These are phyloP conservation scores for Pocillopora damicornis DNA, from an alignment of 64 coral and sea anemone genomes.

Conservation along the genomic window DNA sequence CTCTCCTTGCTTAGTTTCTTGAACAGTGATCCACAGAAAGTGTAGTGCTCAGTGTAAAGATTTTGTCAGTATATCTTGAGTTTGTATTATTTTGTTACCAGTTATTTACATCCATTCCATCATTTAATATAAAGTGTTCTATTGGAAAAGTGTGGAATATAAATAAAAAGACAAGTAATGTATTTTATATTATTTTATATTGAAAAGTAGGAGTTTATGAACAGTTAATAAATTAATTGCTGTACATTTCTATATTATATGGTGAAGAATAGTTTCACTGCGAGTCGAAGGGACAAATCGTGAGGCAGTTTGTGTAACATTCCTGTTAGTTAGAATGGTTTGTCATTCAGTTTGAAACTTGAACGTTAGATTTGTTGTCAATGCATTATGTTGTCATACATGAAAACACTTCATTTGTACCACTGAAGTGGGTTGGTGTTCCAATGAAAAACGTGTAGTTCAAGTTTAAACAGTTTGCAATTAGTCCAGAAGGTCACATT, in stretches of 20 bases:
- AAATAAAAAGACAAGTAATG: constrained; percentile 36
- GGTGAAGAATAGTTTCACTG: neutral
- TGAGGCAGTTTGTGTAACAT: neutral
- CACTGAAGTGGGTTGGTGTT: neutral
- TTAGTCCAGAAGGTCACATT: neutral
- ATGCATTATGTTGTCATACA: neutral
- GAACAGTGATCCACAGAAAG: too few relatives aligned
- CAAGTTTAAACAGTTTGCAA: neutral
- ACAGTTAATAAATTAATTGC: constrained; percentile 44
- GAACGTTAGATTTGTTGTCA: neutral
- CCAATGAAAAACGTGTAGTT: neutral
- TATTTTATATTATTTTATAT: constrained; percentile 60
- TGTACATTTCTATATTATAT: constrained; percentile 43
- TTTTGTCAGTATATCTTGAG: neutral
- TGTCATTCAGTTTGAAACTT: neutral
- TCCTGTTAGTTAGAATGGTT: too few relatives aligned
- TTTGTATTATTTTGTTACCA: constrained; percentile 21
- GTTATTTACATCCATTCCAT: constrained; percentile 1
- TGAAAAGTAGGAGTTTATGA: constrained; percentile 42
- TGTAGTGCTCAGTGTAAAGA: too few relatives aligned
- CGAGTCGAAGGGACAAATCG: neutral
- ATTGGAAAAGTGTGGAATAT: constrained; percentile 33
- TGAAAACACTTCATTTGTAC: neutral
- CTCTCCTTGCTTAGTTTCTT: too few relatives aligned
- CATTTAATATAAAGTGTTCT: constrained; percentile 34